Evolutionary conservation across 1,140 invertebrate species (phyloP).

Genomic region (Archivesica marissinica): DNA sequence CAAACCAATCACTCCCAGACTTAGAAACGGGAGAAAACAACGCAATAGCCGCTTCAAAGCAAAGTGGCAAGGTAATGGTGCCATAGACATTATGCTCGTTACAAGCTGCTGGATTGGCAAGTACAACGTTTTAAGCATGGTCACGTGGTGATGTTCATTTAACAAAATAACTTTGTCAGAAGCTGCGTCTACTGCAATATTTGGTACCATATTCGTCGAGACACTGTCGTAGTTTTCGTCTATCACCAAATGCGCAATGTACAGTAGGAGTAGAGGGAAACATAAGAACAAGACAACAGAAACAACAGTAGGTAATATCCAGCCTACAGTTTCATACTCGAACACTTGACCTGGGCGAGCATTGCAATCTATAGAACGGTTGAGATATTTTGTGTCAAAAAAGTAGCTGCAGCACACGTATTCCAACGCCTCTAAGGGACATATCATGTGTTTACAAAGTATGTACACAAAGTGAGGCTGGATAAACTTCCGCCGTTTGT

Average conservation of each 20-base stretch:
- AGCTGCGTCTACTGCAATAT: too few species aligned
- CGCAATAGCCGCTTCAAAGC: background rate
- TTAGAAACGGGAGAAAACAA: slow-evolving; percentile 1
- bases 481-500: slow-evolving; percentile 37
- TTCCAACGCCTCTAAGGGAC: slow-evolving; percentile 36
- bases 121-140: background rate
- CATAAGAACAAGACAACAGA: slow-evolving; percentile 22
- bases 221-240: background rate
- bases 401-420: slow-evolving; percentile 34
- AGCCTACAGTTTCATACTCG: slow-evolving; percentile 26
- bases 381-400: background rate
- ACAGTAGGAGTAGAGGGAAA: slow-evolving; percentile 32
- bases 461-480: slow-evolving; percentile 6
- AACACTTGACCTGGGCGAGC: background rate
- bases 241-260: background rate
- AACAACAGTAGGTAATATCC: slow-evolving; percentile 27
- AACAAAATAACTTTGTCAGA: background rate
- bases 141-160: background rate
- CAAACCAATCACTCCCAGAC: slow-evolving; percentile 29
- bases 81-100: background rate
- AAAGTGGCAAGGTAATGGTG: background rate
- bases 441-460: slow-evolving; percentile 49
- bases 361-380: background rate
- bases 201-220: background rate
- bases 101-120: background rate